Percentiles rank a stretch among this genome's conserved stretches.
These are phyloP conservation scores for Dicaeum eximium DNA, from an alignment of 2,113 vertebrate species.

Conservation along the genomic window DNA sequence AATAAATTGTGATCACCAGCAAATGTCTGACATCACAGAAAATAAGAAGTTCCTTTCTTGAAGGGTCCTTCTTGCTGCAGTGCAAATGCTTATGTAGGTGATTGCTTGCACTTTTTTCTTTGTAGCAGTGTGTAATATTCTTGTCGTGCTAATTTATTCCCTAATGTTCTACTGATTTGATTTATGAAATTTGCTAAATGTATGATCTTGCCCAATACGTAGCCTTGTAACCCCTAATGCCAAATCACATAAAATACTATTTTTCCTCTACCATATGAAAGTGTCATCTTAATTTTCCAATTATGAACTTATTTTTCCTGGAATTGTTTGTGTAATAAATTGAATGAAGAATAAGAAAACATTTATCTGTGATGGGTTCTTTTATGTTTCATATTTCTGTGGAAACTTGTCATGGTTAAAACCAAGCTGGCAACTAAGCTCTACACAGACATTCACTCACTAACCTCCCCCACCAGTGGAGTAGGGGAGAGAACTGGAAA, in stretches of 20 bases:
- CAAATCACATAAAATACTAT: background rate
- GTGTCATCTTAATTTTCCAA: background rate
- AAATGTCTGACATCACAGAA: background rate
- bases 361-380: background rate
- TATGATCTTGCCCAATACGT: background rate
- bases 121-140: background rate
- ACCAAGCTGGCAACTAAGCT: background rate
- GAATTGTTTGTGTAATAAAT: background rate
- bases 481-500: background rate
- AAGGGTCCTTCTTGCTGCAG: background rate
- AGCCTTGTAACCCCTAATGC: background rate
- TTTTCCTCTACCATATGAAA: background rate
- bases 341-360: background rate
- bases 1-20: background rate
- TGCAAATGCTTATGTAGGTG: background rate
- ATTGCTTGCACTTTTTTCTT: background rate
- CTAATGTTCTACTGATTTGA: background rate
- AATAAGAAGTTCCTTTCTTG: background rate
- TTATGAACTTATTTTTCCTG: background rate
- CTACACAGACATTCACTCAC: background rate
- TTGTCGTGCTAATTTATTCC: background rate
- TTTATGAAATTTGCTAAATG: background rate
- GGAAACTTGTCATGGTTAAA: background rate
- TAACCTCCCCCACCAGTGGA: background rate
- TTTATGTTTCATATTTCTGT: background rate